Base-by-base conservation (phyloP, 2,888 invertebrate species). In the Monopis laevigella region DNA sequence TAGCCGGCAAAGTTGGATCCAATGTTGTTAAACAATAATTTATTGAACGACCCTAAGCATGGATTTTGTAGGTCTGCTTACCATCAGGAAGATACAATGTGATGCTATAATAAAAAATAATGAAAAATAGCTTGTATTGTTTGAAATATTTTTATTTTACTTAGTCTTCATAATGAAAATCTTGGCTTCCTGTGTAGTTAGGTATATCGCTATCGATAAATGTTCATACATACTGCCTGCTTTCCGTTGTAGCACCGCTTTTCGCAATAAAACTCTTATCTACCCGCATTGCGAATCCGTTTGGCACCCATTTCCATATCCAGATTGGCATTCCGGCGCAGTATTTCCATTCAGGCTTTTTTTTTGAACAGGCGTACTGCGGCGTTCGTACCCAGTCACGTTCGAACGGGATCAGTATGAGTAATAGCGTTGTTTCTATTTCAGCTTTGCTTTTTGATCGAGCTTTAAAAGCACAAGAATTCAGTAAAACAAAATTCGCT, bases 221-320 rank as follows among this genome's bases (percentile, higher is more conserved):
- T n/a, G n/a, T n/a, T n/a, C n/a, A n/a, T n/a, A n/a, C n/a, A n/a
- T n/a, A n/a, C n/a, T n/a, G n/a, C n/a, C n/a, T n/a, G n/a, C n/a
- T n/a, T n/a, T n/a, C n/a, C n/a, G n/a, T n/a, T n/a, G n/a, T n/a
- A 32, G 32, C 17, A 51, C 52, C 52, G 51, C 53, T 57, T 58
- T 61, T 59, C 50, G 57, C 67, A 59, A 66, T 70, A 71, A 72
- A 71, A 65, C 59, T 62, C 70, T 73, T 75, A 75, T 75, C 77
- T 65, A 51, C 62, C 69, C 65, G 68, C 67, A 70, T 65, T 70
- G 63, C 62, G 70, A 69, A 67, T 67, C 63, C 64, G 65, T 63
- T 55, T 53, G 55, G 52, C 54, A 51, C 51, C 62, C 65, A 67
- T 73, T 75, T 65, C 66, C 73, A 72, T 70, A 69, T 73, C 66